Evolutionary conservation across 2,113 vertebrate genomes (phyloP), one percentile per base, ranked within the genome.

Genomic region (Pelusios castaneus): DNA sequence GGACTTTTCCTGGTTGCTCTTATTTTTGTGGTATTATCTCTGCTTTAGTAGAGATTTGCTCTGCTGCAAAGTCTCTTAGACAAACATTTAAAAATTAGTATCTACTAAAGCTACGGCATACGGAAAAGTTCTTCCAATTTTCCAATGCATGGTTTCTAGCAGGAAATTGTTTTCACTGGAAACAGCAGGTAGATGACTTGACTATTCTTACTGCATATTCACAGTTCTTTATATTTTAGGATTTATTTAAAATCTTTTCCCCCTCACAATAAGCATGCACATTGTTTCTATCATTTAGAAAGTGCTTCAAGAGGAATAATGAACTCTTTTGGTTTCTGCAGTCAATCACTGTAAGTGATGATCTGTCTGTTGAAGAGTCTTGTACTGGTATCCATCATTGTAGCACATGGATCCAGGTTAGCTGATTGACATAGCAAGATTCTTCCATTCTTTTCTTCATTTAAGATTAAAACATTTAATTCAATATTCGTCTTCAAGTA

Each of bases 361-460:
- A 29, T 93, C 90, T 75, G 13, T 12, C 60, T 90, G 55, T n/a
- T 89, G 27, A 49, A 89, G 58, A 70, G 1, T 41, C 3, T 87
- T 96, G 77, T 51, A 85, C 70, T 87, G 14, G 31, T 43, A 80
- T 47, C 70, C 11, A 21, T 87, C 52, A 91, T 79, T 43, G 13
- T 83, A 51, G 56, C 94, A 7, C 83, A 34, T 25, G 82, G 6
- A 89, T 91, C 90, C 73, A 90, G 51, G 25, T 82, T 91, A 79
- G 54, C 87, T 29, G 91, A 8, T 84, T 94, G 31, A 13, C 31
- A 34, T 85, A 47, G 34, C 52, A 89, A 85, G 41, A 76, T 76
- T 87, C n/a, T 81, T 87, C n/a, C 31, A 38, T 93, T 82, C 11
- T 82, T 91, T 92, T 94, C 90, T 31, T 89, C n/a, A 34, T 82